These are phyloP conservation scores for Dryococelus australis DNA, from an alignment of 2,888 invertebrate genomes.

Conservation along the genomic window DNA sequence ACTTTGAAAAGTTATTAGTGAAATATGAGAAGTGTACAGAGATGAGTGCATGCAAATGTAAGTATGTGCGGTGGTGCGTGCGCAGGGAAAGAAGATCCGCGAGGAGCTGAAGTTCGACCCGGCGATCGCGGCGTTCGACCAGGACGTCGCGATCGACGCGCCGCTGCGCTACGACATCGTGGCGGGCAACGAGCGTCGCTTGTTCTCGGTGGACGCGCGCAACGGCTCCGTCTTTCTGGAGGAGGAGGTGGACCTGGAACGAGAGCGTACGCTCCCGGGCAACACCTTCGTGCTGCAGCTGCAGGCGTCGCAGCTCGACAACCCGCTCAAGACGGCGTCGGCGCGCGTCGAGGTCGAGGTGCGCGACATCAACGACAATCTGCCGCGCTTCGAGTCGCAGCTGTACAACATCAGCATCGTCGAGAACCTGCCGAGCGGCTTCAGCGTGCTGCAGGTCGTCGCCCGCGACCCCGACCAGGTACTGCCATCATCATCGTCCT, in stretches of 20 bases:
- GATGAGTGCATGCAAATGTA: no score
- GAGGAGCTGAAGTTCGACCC: slow-evolving; percentile 73
- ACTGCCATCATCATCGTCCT: slow-evolving; percentile 19
- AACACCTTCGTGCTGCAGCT: slow-evolving; percentile 74
- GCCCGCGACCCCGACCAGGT: slow-evolving; percentile 80
- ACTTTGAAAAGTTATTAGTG: no score
- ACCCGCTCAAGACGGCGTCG: slow-evolving; percentile 75
- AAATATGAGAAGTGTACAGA: no score
- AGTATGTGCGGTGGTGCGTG: not conserved
- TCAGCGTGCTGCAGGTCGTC: slow-evolving; percentile 73
- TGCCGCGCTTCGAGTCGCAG: slow-evolving; percentile 87
- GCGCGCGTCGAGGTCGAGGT: slow-evolving; percentile 78
- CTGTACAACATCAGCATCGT: slow-evolving; percentile 92
- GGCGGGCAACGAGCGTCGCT: slow-evolving; percentile 78
- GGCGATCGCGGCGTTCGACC: slow-evolving; percentile 79
- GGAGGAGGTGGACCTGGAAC: slow-evolving; percentile 83
- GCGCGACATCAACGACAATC: slow-evolving; percentile 81
- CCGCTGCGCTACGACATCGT: slow-evolving; percentile 80
- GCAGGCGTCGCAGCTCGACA: slow-evolving; percentile 72
- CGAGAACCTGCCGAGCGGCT: slow-evolving; percentile 87
- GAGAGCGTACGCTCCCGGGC: slow-evolving; percentile 72
- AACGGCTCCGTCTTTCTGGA: slow-evolving; percentile 81
- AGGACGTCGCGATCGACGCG: slow-evolving; percentile 77
- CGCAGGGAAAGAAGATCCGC: slow-evolving; percentile 75
- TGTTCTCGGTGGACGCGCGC: slow-evolving; percentile 76